Conservation (phyloP, 1,140 invertebrate species). For the Heliconius nattereri region DNA sequence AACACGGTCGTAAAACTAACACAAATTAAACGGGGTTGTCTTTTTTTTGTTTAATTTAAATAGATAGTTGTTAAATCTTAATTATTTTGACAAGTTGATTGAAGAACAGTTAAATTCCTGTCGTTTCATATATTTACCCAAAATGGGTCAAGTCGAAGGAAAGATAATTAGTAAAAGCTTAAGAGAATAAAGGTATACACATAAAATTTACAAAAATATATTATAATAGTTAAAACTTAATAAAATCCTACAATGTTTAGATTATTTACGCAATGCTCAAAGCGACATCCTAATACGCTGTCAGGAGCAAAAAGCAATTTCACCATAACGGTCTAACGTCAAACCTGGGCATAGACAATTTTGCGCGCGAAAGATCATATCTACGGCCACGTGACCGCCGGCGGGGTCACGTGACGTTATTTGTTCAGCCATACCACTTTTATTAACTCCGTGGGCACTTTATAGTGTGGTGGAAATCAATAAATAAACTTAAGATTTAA, state of each 20-base stretch:
- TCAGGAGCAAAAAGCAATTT: constrained; percentile 31
- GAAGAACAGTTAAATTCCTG: too few relatives aligned
- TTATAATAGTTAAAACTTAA: background rate
- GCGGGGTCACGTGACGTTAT: constrained; percentile 59
- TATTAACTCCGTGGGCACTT: constrained; percentile 52
- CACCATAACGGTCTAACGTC: constrained; percentile 31
- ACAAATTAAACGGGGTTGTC: background rate
- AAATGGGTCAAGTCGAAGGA: too few relatives aligned
- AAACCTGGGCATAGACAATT: constrained; percentile 56
- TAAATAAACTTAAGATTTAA: background rate
- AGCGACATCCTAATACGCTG: constrained; percentile 29
- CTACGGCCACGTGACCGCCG: constrained; percentile 57
- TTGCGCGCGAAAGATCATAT: constrained; percentile 64
- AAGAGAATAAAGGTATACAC: too few relatives aligned
- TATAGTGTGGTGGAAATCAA: constrained; percentile 15
- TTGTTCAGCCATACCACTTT: constrained; percentile 54
- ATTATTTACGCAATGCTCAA: constrained; percentile 28
- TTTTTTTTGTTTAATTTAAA: background rate
- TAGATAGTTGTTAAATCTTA: too few relatives aligned
- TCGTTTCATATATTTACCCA: too few relatives aligned
- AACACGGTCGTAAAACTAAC: constrained; percentile 6
- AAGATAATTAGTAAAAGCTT: too few relatives aligned
- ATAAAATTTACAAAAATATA: background rate
- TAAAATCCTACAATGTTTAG: background rate
- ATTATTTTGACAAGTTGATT: too few relatives aligned